These are phyloP conservation scores for Ophioninae sp. DNA, from an alignment of 2,888 invertebrate genomes.

Conservation along the genomic window DNA sequence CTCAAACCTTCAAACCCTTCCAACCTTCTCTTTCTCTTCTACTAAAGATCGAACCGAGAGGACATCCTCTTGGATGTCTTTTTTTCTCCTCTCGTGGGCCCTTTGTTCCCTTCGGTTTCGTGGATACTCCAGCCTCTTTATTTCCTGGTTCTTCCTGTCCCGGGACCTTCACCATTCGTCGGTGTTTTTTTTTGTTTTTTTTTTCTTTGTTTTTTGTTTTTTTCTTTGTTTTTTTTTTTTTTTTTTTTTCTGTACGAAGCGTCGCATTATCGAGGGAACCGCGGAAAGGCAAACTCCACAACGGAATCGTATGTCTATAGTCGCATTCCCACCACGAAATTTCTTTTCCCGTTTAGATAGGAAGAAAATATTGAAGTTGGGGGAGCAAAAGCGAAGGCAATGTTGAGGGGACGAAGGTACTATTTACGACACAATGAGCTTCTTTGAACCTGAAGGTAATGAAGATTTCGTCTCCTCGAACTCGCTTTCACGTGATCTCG, in stretches of 20 bases:
- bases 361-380: constrained; percentile 60
- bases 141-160: constrained; percentile 34
- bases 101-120: constrained; percentile 28
- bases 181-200: too few species aligned
- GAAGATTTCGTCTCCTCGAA: constrained; percentile 73
- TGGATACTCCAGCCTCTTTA: constrained; percentile 34
- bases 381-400: constrained; percentile 32
- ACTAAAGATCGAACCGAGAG: constrained; percentile 64
- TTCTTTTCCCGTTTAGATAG: constrained; percentile 56
- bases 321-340: constrained; percentile 21
- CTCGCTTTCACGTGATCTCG: constrained; percentile 53
- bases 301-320: constrained; percentile 70
- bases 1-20: constrained; percentile 55
- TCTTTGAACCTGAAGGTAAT: constrained; percentile 75
- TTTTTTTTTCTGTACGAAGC: constrained; percentile 40
- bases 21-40: constrained; percentile 65
- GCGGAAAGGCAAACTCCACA: constrained; percentile 72
- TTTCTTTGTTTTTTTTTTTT: constrained; percentile 17
- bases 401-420: constrained; percentile 58
- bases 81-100: constrained; percentile 10
- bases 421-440: constrained; percentile 76
- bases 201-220: too few species aligned
- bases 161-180: constrained; percentile 4
- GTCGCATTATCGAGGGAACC: constrained; percentile 51
- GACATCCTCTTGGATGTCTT: constrained; percentile 44